These are phyloP conservation scores for Toxotes jaculatrix DNA, from an alignment of 2,113 vertebrate species.

Conservation along the genomic window DNA sequence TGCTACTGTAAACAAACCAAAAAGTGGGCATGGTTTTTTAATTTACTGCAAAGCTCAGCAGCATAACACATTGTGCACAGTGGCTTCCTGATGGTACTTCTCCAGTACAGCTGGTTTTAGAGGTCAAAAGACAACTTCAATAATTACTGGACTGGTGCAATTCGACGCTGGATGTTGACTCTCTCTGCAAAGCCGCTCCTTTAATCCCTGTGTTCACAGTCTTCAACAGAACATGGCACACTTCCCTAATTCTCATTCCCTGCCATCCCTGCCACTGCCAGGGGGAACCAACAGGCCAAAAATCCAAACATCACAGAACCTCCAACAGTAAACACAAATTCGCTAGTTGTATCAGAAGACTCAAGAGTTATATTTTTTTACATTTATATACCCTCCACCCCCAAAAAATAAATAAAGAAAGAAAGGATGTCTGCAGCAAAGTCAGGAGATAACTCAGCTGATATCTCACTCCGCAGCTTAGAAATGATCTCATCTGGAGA, in stretches of 20 bases:
- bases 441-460: neutral
- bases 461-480: constrained; percentile 1
- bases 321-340: neutral
- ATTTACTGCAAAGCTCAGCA: neutral
- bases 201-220: constrained; percentile 68
- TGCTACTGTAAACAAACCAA: neutral
- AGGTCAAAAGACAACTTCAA: constrained; percentile 60
- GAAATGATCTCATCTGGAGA: constrained; percentile 22
- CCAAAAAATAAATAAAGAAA: neutral
- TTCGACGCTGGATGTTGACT: constrained; percentile 52
- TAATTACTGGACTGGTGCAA: constrained; percentile 61
- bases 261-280: constrained; percentile 24
- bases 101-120: constrained; percentile 19
- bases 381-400: constrained; percentile 8
- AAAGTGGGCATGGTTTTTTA: neutral
- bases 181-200: constrained; percentile 50
- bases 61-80: neutral
- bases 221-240: constrained; percentile 50
- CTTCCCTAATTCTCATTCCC: constrained; percentile 68
- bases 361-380: constrained; percentile 7
- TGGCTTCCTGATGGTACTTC: neutral
- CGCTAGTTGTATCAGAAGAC: no score
- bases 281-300: constrained; percentile 4
- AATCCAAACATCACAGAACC: constrained; percentile 64
- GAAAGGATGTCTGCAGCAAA: neutral